These are phyloP conservation scores for Acipenser ruthenus DNA, from an alignment of 2,797 vertebrate genomes.

Conservation along the genomic window DNA sequence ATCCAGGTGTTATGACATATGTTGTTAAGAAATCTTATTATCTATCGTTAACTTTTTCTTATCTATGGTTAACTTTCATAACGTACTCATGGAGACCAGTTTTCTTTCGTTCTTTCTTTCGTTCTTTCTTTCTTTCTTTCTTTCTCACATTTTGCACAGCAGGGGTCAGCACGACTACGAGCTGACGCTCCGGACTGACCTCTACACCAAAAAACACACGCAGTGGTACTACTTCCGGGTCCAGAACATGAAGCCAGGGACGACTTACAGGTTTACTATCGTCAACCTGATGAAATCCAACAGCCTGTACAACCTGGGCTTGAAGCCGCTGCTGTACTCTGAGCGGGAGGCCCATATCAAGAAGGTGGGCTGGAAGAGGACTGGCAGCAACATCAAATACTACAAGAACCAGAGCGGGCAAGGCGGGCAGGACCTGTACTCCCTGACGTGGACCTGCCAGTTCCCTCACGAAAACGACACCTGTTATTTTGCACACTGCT, in stretches of 20 bases:
- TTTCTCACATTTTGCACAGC: constrained; percentile 9
- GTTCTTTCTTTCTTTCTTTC: neutral
- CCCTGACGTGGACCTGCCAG: constrained; percentile 75
- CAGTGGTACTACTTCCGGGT: constrained; percentile 97
- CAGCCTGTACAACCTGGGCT: constrained; percentile 76
- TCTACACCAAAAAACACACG: constrained; percentile 84
- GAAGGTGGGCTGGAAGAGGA: constrained; percentile 68
- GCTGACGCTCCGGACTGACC: constrained; percentile 73
- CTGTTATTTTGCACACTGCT: constrained; percentile 84
- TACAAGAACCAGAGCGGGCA: constrained; percentile 43
- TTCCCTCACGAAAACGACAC: constrained; percentile 77
- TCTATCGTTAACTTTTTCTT: too few relatives aligned
- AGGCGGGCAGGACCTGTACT: constrained; percentile 45
- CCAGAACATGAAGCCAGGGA: constrained; percentile 67
- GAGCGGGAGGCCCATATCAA: constrained; percentile 53
- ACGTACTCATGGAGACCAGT: too few relatives aligned
- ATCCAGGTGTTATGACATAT: too few relatives aligned
- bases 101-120: neutral
- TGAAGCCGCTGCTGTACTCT: constrained; percentile 83
- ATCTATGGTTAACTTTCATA: too few relatives aligned
- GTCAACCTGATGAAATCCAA: constrained; percentile 79
- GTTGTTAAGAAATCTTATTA: too few relatives aligned
- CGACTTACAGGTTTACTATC: constrained; percentile 81
- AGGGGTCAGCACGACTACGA: constrained; percentile 77
- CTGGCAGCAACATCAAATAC: constrained; percentile 66